phyloP scores from a whole-genome alignment of 2,888 invertebrate genomes.

The Melanchra persicariae region DNA sequence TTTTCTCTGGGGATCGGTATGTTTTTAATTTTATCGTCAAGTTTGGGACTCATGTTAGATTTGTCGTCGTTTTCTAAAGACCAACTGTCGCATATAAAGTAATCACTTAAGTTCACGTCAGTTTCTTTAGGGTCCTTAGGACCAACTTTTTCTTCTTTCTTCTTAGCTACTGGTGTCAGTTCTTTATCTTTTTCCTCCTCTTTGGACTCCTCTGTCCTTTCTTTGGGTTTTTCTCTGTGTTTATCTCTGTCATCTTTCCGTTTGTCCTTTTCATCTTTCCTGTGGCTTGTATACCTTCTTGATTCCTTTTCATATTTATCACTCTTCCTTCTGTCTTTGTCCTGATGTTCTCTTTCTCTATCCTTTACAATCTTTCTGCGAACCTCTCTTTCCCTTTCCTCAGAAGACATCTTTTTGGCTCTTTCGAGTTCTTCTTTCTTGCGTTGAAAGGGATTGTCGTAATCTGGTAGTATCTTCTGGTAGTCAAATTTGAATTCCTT shows the following conservation, averaged over 20 bases:
- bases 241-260: slow-evolving; percentile 64
- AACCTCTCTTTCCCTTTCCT: slow-evolving; percentile 62
- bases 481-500: slow-evolving; percentile 86
- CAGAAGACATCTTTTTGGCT: slow-evolving; percentile 64
- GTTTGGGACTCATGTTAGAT: slow-evolving; percentile 76
- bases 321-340: slow-evolving; percentile 59
- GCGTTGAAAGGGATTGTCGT: slow-evolving; percentile 87
- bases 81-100: slow-evolving; percentile 88
- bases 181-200: slow-evolving; percentile 47
- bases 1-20: slow-evolving; percentile 61
- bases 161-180: slow-evolving; percentile 30
- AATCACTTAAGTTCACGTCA: slow-evolving; percentile 84
- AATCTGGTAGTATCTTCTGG: slow-evolving; percentile 84
- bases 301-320: slow-evolving; percentile 66
- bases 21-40: slow-evolving; percentile 70
- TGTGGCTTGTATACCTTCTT: slow-evolving; percentile 59
- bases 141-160: slow-evolving; percentile 63
- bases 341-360: slow-evolving; percentile 43
- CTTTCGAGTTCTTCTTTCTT: slow-evolving; percentile 75
- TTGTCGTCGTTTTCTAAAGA: slow-evolving; percentile 87
- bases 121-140: slow-evolving; percentile 76
- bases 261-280: slow-evolving; percentile 63
- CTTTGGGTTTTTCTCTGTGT: slow-evolving; percentile 66
- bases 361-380: slow-evolving; percentile 53
- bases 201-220: slow-evolving; percentile 55